Conservation (phyloP, 2,797 vertebrate genomes). For the Sandelia bainsii region DNA sequence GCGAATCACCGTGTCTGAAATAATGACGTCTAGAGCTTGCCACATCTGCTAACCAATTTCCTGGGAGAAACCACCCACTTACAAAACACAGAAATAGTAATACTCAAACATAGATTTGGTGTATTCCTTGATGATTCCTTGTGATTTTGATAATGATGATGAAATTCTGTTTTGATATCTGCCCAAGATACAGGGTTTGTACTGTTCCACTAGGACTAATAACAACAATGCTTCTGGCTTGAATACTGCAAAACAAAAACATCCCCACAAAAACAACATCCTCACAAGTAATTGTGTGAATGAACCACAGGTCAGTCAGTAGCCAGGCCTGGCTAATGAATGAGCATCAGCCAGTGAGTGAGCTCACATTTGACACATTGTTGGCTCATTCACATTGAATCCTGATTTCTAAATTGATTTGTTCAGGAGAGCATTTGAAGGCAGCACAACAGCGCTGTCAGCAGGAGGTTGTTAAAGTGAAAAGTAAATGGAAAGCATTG, state of each 20-base stretch:
- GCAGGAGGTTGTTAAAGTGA: not conserved
- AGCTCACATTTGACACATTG: not conserved
- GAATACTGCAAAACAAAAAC: not conserved
- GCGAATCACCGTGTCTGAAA: not conserved
- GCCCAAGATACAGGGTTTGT: not conserved
- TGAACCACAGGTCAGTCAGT: not conserved
- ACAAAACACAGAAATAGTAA: not conserved
- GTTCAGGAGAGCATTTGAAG: not conserved
- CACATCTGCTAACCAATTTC: slow-evolving; percentile 7
- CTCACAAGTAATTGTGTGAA: not conserved
- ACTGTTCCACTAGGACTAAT: not conserved
- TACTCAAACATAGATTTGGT: not conserved
- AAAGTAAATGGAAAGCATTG: not conserved
- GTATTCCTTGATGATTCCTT: too few relatives aligned
- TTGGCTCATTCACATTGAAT: not conserved
- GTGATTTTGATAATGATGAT: not conserved
- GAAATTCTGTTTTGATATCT: not conserved
- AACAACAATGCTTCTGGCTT: not conserved
- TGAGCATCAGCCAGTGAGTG: not conserved
- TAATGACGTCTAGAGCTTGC: not conserved
- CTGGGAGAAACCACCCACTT: not conserved
- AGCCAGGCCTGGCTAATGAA: not conserved
- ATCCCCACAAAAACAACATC: not conserved
- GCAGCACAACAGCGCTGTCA: slow-evolving; percentile 1
- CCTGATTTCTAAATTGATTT: not conserved